Evolutionary conservation across 2,113 vertebrate genomes (phyloP), one percentile per base, ranked within the genome.

Genomic region (Trichechus manatus): DNA sequence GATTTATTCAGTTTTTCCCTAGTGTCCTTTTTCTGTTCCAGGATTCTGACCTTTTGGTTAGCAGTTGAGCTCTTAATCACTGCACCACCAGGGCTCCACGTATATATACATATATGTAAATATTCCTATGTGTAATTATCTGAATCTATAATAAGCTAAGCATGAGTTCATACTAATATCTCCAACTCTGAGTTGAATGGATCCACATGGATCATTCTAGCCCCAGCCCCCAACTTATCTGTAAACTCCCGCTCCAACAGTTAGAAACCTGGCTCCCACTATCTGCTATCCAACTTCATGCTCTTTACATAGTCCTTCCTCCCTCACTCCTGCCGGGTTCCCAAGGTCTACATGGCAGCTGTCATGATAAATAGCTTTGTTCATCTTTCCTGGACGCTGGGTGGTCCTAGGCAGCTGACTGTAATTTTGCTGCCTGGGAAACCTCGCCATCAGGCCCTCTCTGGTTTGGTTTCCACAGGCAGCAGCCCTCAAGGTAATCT

Each of bases 231-330:
- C 91, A 91, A 68, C 44, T 95, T 77, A 11, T 94, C 59, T 91
- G 47, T 90, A 86, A 3, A 53, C 39, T 88, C 10, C 14, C 27
- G 9, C 39, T 96, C 72, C 86, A 86, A 84, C 79, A 87, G 63
- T 0, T 63, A 95, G 89, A 89, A 94, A n/a, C 89, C 82, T 95
- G 91, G 91, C 77, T 96, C 22, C 42, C 5, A 27, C 85, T 68
- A 74, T 72, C 47, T 6, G 0, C 95, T 81, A 77, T 86, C 11
- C 2, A 13, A 63, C 75, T 79, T 83, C 74, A 61, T 39, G 50
- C 56, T 94, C 68, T 95, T 84, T 92, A 89, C 75, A 70, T 44
- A 88, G 64, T 29, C 86, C 44, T 92, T 78, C 10, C 29, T 95
- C 53, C 19, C 36, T 77, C 29, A 39, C 33, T 72, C 27, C 25